Evolutionary conservation across 2,888 invertebrate species (phyloP).

Genomic region (Caenorhabditis imperialis): DNA sequence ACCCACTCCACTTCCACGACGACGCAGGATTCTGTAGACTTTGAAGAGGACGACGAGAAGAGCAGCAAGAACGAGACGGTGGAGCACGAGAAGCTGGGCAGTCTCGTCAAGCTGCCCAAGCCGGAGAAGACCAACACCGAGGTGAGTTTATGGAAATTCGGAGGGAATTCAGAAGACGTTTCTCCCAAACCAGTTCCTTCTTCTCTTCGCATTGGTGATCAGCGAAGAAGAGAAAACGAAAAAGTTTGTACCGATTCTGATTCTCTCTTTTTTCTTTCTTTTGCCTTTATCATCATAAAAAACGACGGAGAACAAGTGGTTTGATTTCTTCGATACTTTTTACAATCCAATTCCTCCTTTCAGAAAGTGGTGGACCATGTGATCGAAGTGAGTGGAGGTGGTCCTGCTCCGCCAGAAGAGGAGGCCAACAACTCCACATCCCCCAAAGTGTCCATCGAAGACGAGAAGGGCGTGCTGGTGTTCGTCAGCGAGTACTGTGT

Average conservation of each 20-base stretch:
- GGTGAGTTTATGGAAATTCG: constrained; percentile 8
- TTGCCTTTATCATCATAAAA: constrained; percentile 4
- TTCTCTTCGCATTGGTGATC: no score
- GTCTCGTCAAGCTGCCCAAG: constrained; percentile 51
- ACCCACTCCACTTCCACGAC: not conserved
- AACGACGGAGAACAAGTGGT: not conserved
- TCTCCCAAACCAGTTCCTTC: constrained; percentile 42
- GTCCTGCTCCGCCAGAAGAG: not conserved
- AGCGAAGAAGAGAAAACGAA: constrained; percentile 6
- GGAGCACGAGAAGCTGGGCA: constrained; percentile 43
- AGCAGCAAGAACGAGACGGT: not conserved
- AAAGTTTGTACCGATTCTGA: constrained; percentile 21
- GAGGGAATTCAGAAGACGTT: no score
- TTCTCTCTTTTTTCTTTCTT: constrained; percentile 9
- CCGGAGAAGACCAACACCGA: constrained; percentile 36
- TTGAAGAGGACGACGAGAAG: constrained; percentile 12
- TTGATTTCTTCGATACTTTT: constrained; percentile 6
- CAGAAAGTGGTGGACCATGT: constrained; percentile 27
- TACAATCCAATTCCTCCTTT: not conserved
- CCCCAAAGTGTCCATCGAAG: constrained; percentile 33
- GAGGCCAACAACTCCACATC: constrained; percentile 15
- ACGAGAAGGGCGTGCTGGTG: constrained; percentile 61
- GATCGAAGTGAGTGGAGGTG: constrained; percentile 11
- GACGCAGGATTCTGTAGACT: constrained; percentile 15
- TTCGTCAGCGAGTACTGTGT: constrained; percentile 67